A percentile compares a stretch with the other conserved stretches of the same genome.
These are phyloP conservation scores for Sebastes goodei DNA, from an alignment of 2,797 vertebrate genomes.

Conservation along the genomic window DNA sequence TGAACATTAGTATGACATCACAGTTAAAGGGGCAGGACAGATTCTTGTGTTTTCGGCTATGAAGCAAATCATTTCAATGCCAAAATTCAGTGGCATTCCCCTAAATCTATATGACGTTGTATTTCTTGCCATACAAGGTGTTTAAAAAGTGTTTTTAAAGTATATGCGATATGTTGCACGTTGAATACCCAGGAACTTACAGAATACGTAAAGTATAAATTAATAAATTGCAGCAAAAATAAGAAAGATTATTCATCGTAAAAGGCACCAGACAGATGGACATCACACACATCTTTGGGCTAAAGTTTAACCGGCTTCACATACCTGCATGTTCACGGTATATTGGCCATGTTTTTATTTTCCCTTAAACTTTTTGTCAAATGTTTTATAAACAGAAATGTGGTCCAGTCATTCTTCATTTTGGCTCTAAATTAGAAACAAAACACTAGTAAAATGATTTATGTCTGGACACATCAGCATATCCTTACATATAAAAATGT, in stretches of 20 bases:
- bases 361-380: slow-evolving; percentile 70
- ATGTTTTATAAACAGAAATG: slow-evolving; percentile 71
- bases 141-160: not conserved
- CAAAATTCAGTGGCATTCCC: slow-evolving; percentile 54
- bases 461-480: slow-evolving; percentile 84
- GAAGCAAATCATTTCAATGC: not conserved
- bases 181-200: slow-evolving; percentile 29
- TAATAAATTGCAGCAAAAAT: slow-evolving; percentile 46
- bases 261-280: slow-evolving; percentile 71
- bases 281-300: slow-evolving; percentile 70
- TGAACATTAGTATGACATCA: slow-evolving; percentile 61
- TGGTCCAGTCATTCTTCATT: slow-evolving; percentile 60
- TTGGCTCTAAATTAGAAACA: slow-evolving; percentile 82
- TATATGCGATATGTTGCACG: not conserved
- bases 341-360: slow-evolving; percentile 82
- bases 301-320: slow-evolving; percentile 81
- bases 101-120: slow-evolving; percentile 17
- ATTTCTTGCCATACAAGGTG: not conserved
- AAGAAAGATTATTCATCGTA: slow-evolving; percentile 26
- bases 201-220: slow-evolving; percentile 36
- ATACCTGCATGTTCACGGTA: slow-evolving; percentile 80
- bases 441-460: slow-evolving; percentile 86
- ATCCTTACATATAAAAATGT: slow-evolving; percentile 70
- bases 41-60: not conserved
- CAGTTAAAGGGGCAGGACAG: slow-evolving; percentile 14